phyloP scores from a whole-genome alignment of 2,113 vertebrate genomes.

The Orientallactaga bullata region DNA sequence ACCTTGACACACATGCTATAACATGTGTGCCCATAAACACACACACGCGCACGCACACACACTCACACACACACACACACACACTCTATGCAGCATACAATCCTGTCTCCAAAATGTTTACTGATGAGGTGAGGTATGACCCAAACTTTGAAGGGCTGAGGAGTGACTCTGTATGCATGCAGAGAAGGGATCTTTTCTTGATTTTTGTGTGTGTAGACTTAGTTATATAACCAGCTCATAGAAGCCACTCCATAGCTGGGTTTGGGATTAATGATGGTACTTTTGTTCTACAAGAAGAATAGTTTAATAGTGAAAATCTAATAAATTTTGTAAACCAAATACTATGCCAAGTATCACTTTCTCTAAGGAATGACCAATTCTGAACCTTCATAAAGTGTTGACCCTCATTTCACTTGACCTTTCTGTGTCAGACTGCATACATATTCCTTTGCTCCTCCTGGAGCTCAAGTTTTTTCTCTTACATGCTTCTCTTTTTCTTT shows the following conservation, averaged over 20 bases:
- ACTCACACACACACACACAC: no score
- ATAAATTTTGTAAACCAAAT: neutral
- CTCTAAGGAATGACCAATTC: neutral
- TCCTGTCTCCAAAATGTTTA: slow-evolving; percentile 1
- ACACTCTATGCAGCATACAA: neutral
- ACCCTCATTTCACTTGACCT: neutral
- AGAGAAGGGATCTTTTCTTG: neutral
- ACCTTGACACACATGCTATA: no score
- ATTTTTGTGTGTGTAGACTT: neutral
- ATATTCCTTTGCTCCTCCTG: neutral
- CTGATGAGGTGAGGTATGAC: neutral
- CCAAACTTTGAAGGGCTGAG: neutral
- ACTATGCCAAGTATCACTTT: neutral
- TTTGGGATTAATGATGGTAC: neutral
- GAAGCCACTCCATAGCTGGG: neutral
- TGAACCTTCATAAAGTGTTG: neutral
- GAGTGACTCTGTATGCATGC: neutral
- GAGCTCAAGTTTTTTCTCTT: neutral
- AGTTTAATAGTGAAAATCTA: neutral
- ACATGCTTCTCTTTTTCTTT: neutral
- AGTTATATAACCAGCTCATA: neutral
- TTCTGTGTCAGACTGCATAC: neutral
- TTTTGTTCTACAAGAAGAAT: neutral
- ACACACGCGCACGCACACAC: no score
- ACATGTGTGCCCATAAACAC: no score